Evolutionary conservation across 2,888 invertebrate genomes (phyloP).

Genomic region (Molanna angustata): DNA sequence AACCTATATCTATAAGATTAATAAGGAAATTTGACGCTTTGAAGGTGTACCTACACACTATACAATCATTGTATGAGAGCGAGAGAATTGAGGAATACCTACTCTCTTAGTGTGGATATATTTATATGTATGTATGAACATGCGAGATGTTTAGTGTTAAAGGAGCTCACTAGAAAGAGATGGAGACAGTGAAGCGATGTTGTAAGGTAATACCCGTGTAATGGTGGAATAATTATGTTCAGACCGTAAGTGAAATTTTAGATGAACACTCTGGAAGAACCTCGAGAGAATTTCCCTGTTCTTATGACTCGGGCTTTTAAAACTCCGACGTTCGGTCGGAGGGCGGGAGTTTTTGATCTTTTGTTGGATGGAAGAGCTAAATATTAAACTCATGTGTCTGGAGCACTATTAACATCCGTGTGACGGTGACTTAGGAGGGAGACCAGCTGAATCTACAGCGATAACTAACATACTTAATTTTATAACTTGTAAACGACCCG

Average conservation of each 20-base stretch:
- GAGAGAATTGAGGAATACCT: too few species aligned
- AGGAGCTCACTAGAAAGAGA: not conserved
- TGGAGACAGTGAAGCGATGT: not conserved
- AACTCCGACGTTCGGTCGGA: conserved; percentile 26
- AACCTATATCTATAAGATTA: conserved; percentile 15
- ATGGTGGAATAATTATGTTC: conserved; percentile 32
- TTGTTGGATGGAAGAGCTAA: not conserved
- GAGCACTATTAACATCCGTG: too few species aligned
- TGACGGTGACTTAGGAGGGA: too few species aligned
- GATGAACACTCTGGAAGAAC: conserved; percentile 28
- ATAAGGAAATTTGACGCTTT: conserved; percentile 27
- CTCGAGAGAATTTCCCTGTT: conserved; percentile 22
- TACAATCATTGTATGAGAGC: too few species aligned
- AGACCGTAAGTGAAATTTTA: conserved; percentile 32
- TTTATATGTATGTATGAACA: too few species aligned
- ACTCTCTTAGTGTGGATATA: too few species aligned
- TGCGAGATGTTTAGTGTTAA: too few species aligned
- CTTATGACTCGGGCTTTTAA: conserved; percentile 26
- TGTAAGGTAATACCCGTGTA: conserved; percentile 27
- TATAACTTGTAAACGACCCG: too few species aligned
- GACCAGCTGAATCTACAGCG: too few species aligned
- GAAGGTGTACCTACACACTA: conserved; percentile 8
- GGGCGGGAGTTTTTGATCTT: conserved; percentile 2
- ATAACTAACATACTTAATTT: too few species aligned
- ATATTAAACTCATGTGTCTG: not conserved